Base-by-base conservation (phyloP, 2,797 vertebrate species). In the Sylvia borin region DNA sequence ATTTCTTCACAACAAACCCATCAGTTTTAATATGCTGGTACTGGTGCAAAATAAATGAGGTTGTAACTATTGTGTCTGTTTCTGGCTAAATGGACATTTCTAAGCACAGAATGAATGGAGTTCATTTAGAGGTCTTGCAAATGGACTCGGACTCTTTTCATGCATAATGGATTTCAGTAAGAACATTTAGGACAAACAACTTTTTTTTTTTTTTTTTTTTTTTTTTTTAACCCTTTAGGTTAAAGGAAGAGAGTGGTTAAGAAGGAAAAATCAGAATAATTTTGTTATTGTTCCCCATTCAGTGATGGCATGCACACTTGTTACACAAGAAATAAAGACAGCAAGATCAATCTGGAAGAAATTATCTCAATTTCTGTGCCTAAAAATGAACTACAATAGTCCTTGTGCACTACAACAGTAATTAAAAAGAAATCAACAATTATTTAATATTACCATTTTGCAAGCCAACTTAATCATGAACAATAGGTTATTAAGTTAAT, bases 101-200 rank as follows among this genome's bases (percentile, higher is more conserved):
- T 98, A 98, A 98, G 98, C 98, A 98, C 97, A 90, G 97, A 97
- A 99, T 98, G 99, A 99, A 99, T 98, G 98, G 97, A 96, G 96
- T 98, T 98, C 98, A 98, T 99, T 99, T 98, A 99, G 97, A 96
- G 98, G 96, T 95, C 96, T 97, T 97, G 97, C 96, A 96, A 97
- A 97, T 90, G 96, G 98, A 96, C 97, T 95, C 97, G 48, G 97
- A 97, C 77, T 97, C 97, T 97, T 98, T 98, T 98, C 98, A 98
- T 97, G 97, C 97, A 97, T 97, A 98, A 98, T 98, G 97, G 91
- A 94, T 94, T 95, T 94, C 92, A 95, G 85, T 57, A 95, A 96
- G 94, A 86, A 96, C 90, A 97, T 95, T 96, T 73, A 97, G 97
- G 96, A 95, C 96, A 97, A 96, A 90, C 70, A 91, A 96, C 88